Percentiles rank a stretch among this genome's conserved stretches.
Evolutionary conservation across 2,888 invertebrate genomes (phyloP).

Genomic region (Troilus luridus): DNA sequence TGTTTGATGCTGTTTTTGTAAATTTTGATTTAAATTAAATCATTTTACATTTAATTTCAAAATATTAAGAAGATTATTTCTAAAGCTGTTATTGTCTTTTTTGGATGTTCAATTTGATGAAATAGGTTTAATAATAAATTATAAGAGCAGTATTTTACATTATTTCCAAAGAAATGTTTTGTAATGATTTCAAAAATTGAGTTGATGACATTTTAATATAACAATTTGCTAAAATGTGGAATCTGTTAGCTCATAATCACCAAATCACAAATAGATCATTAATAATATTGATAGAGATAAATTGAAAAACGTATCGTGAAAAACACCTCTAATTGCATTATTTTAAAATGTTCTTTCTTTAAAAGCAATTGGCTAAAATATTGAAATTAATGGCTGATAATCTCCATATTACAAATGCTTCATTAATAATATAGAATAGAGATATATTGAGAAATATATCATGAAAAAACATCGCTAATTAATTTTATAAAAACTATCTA

Average conservation of each 20-base stretch:
- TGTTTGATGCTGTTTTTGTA: not conserved
- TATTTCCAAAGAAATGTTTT: not conserved
- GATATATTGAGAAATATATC: not conserved
- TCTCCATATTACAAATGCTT: not conserved
- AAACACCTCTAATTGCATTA: no score
- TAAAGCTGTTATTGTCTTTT: not conserved
- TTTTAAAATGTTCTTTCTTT: not conserved
- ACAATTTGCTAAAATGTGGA: no score
- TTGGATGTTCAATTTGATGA: no score
- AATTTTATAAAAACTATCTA: not conserved
- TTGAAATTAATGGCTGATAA: not conserved
- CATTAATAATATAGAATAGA: not conserved
- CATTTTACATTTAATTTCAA: no score
- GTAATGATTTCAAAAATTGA: no score
- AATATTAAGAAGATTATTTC: not conserved
- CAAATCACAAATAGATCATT: no score
- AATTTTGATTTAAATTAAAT: not conserved
- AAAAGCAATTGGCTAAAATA: not conserved
- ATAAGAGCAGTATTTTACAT: not conserved
- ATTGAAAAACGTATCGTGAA: no score
- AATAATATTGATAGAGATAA: no score
- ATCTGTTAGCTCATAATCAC: no score
- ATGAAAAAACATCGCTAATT: not conserved
- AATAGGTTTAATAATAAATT: no score
- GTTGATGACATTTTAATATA: no score